Percentiles rank a stretch among this genome's conserved stretches.
These are phyloP conservation scores for Chrysolina americana DNA, from an alignment of 2,888 invertebrate genomes.

Conservation along the genomic window DNA sequence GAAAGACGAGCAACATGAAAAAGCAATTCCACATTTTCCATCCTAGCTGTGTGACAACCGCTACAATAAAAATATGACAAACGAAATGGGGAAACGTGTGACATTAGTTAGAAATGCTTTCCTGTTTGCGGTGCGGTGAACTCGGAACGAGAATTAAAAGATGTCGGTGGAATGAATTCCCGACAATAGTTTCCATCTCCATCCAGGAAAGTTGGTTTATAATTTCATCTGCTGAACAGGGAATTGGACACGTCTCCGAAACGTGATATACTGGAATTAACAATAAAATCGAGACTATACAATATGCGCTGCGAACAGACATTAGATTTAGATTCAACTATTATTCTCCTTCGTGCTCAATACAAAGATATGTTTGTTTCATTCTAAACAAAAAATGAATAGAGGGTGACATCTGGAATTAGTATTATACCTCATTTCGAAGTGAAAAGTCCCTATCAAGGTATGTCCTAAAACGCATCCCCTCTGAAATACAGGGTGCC, in stretches of 20 bases:
- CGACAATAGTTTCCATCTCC: neutral
- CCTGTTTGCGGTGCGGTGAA: neutral
- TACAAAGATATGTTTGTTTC: too few relatives aligned
- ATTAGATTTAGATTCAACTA: too few relatives aligned
- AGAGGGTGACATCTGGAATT: too few relatives aligned
- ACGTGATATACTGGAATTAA: neutral
- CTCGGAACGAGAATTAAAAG: slow-evolving; percentile 17
- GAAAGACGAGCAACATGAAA: slow-evolving; percentile 20
- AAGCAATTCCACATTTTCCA: slow-evolving; percentile 23
- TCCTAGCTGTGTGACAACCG: slow-evolving; percentile 17
- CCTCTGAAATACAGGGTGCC: too few relatives aligned
- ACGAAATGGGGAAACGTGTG: slow-evolving; percentile 16
- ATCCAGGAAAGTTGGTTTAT: neutral
- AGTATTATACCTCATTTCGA: too few relatives aligned
- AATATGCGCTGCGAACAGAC: too few relatives aligned
- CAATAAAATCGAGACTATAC: too few relatives aligned
- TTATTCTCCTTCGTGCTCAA: too few relatives aligned
- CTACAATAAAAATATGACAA: slow-evolving; percentile 18
- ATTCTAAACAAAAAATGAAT: too few relatives aligned
- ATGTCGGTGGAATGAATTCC: slow-evolving; percentile 3
- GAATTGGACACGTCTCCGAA: neutral
- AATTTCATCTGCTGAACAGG: neutral
- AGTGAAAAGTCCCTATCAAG: too few relatives aligned
- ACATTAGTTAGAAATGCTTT: slow-evolving; percentile 22
- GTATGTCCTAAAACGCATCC: too few relatives aligned